phyloP scores from a whole-genome alignment of 2,113 vertebrate species.

The Cinclus cinclus region DNA sequence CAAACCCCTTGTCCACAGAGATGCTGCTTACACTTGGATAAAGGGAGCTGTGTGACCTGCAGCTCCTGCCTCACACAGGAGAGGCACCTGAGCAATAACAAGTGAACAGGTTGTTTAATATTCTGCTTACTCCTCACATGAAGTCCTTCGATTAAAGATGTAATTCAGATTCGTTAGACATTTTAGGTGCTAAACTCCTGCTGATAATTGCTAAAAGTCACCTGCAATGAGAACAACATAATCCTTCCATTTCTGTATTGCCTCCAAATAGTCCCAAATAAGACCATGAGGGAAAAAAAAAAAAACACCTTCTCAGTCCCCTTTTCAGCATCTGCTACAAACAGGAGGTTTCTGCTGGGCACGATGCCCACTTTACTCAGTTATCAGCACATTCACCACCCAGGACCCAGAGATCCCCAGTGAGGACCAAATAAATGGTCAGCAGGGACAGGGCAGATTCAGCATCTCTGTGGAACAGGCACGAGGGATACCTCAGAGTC shows the following conservation, averaged over 20 bases:
- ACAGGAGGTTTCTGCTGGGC: background rate
- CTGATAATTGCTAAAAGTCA: background rate
- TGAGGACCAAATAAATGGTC: background rate
- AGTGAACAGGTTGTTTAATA: background rate
- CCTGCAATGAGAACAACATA: fast-evolving
- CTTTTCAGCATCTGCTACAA: background rate
- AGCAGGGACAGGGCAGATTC: background rate
- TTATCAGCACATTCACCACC: background rate
- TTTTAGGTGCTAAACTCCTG: background rate
- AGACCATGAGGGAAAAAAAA: background rate
- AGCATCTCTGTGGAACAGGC: background rate
- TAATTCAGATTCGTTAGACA: background rate
- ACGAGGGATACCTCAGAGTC: background rate
- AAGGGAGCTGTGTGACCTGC: background rate
- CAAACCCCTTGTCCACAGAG: background rate
- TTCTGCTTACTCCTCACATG: background rate
- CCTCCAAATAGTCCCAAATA: background rate
- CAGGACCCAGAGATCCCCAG: background rate
- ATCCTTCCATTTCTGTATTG: background rate
- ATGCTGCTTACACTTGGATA: background rate
- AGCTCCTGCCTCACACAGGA: background rate
- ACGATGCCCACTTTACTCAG: background rate
- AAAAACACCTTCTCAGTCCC: background rate
- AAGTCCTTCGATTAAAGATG: background rate
- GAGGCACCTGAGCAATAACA: background rate